Percentiles rank a stretch among this genome's conserved stretches.
Evolutionary conservation across 2,113 vertebrate genomes (phyloP).

Genomic region (Sisor rabdophorus): DNA sequence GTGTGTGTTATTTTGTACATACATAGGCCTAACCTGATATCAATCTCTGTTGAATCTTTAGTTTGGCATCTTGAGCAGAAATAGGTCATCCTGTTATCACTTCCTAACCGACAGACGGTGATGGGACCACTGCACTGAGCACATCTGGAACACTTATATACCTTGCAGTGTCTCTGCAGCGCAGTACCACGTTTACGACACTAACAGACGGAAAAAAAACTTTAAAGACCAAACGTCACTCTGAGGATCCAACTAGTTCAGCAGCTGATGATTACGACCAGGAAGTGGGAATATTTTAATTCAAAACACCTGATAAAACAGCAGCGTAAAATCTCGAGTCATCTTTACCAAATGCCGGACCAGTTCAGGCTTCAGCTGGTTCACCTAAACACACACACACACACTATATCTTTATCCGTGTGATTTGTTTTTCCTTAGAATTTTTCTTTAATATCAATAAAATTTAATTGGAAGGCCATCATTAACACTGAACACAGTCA

Average conservation of each 20-base stretch:
- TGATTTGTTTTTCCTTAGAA: neutral
- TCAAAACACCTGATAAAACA: constrained; percentile 85
- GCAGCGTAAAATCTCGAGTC: constrained; percentile 83
- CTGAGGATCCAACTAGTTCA: neutral
- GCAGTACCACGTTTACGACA: constrained; percentile 76
- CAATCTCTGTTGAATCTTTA: constrained; percentile 67
- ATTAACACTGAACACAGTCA: too few species aligned
- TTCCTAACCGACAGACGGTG: constrained; percentile 85
- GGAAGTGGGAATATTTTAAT: too few species aligned
- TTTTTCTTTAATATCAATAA: too few species aligned
- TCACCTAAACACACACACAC: constrained; percentile 65
- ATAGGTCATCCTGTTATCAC: constrained; percentile 86
- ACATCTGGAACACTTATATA: constrained; percentile 81
- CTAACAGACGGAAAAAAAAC: constrained; percentile 57
- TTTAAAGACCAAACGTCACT: neutral
- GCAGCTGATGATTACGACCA: neutral
- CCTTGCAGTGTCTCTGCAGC: constrained; percentile 80
- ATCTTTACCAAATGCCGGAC: constrained; percentile 82
- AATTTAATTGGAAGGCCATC: too few species aligned
- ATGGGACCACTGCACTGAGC: constrained; percentile 72
- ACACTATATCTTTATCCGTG: neutral
- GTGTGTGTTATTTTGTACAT: neutral
- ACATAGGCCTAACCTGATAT: constrained; percentile 67
- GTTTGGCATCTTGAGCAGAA: constrained; percentile 84
- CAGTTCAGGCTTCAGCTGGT: constrained; percentile 76